Evolutionary conservation across 2,888 invertebrate species (phyloP).

Genomic region (Protophormia terraenovae): DNA sequence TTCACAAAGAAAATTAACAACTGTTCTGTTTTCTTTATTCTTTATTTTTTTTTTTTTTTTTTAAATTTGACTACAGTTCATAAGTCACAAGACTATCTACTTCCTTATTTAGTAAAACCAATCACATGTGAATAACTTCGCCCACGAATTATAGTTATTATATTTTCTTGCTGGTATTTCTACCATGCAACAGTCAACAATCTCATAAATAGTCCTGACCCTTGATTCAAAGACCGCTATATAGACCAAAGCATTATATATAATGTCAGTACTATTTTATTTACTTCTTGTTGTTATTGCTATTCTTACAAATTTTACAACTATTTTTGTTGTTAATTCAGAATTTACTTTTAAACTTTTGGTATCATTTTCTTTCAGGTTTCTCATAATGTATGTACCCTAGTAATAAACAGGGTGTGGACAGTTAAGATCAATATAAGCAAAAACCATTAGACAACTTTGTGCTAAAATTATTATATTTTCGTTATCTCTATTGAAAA

Average conservation of each 20-base stretch:
- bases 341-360: constrained; percentile 35
- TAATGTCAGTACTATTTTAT: not conserved
- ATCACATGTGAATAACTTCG: not conserved
- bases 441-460: too few species aligned
- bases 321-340: not conserved
- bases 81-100: not conserved
- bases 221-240: not conserved
- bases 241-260: not conserved
- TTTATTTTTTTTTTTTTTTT: too few species aligned
- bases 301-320: not conserved
- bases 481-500: too few species aligned
- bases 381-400: not conserved
- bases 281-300: not conserved
- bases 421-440: too few species aligned
- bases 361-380: constrained; percentile 10
- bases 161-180: not conserved
- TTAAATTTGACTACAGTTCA: not conserved
- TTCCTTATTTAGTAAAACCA: not conserved
- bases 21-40: too few species aligned
- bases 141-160: not conserved
- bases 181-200: not conserved
- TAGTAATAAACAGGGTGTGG: constrained; percentile 20
- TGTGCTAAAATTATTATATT: too few species aligned
- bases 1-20: too few species aligned
- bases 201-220: constrained; percentile 34